Percentiles rank a stretch among this genome's conserved stretches.
Conservation (phyloP, 2,113 vertebrate species). For the Coptodon bakossiorum region DNA sequence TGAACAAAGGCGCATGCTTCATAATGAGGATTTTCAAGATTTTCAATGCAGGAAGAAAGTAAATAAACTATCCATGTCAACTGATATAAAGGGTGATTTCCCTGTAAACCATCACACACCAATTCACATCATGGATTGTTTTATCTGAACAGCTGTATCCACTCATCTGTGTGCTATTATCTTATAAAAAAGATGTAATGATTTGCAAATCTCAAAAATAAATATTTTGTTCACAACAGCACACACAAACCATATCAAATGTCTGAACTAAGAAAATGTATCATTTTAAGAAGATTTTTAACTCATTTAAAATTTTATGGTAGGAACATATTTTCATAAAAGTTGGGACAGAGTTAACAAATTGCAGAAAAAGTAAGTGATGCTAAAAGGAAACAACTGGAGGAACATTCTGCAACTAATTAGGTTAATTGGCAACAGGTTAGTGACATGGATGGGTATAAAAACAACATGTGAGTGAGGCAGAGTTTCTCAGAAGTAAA, state of each 20-base stretch:
- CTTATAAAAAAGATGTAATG: neutral
- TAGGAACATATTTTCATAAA: neutral
- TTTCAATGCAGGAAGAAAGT: neutral
- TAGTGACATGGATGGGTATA: neutral
- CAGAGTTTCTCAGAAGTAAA: neutral
- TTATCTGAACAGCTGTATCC: neutral
- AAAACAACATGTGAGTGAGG: neutral
- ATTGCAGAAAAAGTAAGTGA: neutral
- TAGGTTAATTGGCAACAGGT: neutral
- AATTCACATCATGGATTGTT: neutral
- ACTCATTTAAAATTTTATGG: neutral
- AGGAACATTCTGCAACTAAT: neutral
- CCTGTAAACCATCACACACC: neutral
- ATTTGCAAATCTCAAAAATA: neutral
- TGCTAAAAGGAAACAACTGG: neutral
- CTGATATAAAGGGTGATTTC: neutral
- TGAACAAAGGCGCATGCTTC: neutral
- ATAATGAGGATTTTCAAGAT: neutral
- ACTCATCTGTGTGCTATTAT: neutral
- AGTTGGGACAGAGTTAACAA: neutral
- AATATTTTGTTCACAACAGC: neutral
- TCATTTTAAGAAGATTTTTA: neutral
- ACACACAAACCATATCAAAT: neutral
- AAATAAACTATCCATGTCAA: neutral
- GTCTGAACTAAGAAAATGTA: neutral